Conservation (phyloP, 2,113 vertebrate species). For the Archocentrus centrarchus region DNA sequence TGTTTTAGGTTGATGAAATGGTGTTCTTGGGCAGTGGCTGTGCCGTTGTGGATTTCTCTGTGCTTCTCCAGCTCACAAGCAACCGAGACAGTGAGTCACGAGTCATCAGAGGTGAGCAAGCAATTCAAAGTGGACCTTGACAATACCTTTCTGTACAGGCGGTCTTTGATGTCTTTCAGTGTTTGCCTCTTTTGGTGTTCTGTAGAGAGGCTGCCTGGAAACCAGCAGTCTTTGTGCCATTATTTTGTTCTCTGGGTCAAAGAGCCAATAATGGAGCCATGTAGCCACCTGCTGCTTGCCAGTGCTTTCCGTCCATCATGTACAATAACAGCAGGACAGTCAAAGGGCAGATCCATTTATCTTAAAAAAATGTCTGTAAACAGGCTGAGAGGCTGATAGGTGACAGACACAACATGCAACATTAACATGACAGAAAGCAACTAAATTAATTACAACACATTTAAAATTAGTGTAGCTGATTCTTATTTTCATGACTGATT, state of each 20-base stretch:
- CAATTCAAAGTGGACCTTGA: conserved; percentile 12
- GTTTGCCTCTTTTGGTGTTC: background rate
- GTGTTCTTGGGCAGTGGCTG: background rate
- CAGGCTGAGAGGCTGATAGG: background rate
- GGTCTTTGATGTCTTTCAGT: conserved; percentile 24
- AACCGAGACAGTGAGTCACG: background rate
- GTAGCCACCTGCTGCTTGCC: conserved; percentile 47
- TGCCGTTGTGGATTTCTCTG: background rate
- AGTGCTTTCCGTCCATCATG: background rate
- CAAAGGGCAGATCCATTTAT: background rate
- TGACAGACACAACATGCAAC: background rate
- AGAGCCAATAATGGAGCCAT: conserved; percentile 37
- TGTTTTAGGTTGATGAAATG: background rate
- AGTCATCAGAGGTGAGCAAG: conserved; percentile 20
- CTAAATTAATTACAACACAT: background rate
- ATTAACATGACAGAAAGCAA: background rate
- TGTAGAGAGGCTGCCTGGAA: background rate
- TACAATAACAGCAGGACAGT: background rate
- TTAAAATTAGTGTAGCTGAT: background rate
- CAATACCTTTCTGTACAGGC: background rate
- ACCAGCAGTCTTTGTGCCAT: conserved; percentile 3
- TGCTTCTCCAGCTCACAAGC: background rate
- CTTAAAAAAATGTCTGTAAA: background rate
- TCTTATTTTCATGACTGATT: conserved; percentile 1
- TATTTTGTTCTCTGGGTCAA: conserved; percentile 41